Evolutionary conservation across 2,113 vertebrate genomes (phyloP), one percentile per base, ranked within the genome.

Genomic region (Antechinus stuartii): DNA sequence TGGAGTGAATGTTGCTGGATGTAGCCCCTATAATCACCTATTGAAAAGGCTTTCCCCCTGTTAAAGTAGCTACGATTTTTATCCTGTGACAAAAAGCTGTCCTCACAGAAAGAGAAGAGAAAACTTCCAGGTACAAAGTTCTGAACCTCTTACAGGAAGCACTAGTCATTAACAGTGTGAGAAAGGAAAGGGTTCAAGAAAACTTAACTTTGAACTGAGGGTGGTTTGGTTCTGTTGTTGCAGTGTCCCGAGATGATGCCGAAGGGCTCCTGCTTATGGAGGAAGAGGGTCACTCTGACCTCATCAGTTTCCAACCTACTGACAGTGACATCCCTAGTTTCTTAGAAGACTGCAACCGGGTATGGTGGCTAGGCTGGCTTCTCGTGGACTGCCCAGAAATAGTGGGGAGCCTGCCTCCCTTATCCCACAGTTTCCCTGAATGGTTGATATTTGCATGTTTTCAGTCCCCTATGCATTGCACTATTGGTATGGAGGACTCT

Each of bases 281-380:
- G 93, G 99, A 99, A 92, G 99, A 99, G 96, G 99, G 99, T 19
- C 99, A 99, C 97, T 99, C 99, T 0, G 99, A 99, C 98, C 99
- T 99, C 95, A 99, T 99, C 97, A 99, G 99, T 97, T 99, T 99
- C 98, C 99, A 99, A 98, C 99, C 99, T 54, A 99, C 99, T 19
- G 99, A 99, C 98, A 99, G 99, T 0, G 99, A 99, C n/a, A 99
- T 99, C 93, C 99, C 99, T 98, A 99, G 99, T 98, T 99, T 99
- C 96, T 98, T 99, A 97, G 99, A 99, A 97, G 99, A 99, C 98
- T 99, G 99, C 92, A 99, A 99, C 97, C 98, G 99, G 99, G 99
- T 99, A 98, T 93, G 94, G 0, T 3, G 54, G 26, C 25, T 12
- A 14, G 49, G 54, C 89, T 54, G 68, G 93, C 42, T 42, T 25